Conservation (phyloP, 2,113 vertebrate species). For the Hymenochirus boettgeri region DNA sequence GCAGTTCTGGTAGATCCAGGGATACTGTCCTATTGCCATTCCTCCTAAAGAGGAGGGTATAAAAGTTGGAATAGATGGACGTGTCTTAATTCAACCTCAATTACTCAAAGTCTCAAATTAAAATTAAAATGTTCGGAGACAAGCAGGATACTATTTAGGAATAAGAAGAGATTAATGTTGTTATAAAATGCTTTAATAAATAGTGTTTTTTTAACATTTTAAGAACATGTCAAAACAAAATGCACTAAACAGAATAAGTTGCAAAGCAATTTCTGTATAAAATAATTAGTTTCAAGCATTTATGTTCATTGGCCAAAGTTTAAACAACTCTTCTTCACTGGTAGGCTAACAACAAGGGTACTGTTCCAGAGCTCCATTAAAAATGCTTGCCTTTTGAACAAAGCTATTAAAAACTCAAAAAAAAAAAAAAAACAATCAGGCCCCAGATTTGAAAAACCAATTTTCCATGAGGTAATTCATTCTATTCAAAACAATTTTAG, state of each 20-base stretch:
- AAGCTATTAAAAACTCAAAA: conserved; percentile 46
- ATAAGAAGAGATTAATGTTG: conserved; percentile 49
- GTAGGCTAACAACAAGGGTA: conserved; percentile 50
- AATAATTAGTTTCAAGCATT: conserved; percentile 65
- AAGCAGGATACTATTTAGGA: background rate
- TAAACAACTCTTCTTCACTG: conserved; percentile 42
- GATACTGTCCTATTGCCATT: too few relatives aligned
- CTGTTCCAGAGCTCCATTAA: conserved; percentile 50
- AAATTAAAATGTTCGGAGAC: background rate
- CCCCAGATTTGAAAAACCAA: conserved; percentile 42
- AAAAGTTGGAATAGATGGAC: too few relatives aligned
- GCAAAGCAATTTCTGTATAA: conserved; percentile 75
- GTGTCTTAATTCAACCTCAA: too few relatives aligned
- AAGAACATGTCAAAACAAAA: conserved; percentile 78
- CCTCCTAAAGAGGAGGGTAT: too few relatives aligned
- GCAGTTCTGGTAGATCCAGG: too few relatives aligned
- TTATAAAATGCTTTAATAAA: conserved; percentile 95
- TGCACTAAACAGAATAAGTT: conserved; percentile 75
- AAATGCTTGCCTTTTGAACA: conserved; percentile 49
- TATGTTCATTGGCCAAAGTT: conserved; percentile 54
- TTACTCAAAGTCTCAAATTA: background rate
- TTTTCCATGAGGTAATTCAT: conserved; percentile 58
- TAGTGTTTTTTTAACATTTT: conserved; percentile 66
- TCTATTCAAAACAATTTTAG: conserved; percentile 55
- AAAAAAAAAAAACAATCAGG: conserved; percentile 35